Base-by-base conservation (phyloP, 2,797 vertebrate species). In the Silurus aristotelis region DNA sequence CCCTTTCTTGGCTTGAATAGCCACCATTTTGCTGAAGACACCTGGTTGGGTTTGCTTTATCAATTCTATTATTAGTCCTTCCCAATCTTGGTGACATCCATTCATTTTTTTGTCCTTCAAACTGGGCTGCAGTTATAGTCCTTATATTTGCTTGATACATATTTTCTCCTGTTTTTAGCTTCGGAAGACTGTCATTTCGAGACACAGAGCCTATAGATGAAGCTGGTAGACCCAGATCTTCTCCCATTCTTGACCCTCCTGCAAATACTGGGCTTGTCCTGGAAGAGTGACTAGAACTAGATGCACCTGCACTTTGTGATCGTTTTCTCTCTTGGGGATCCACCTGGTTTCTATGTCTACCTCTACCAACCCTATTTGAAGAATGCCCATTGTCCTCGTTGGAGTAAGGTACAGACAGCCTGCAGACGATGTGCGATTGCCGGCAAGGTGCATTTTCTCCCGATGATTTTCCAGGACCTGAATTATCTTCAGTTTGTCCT, bases 291-390 rank as follows among this genome's bases (percentile, higher is more conserved):
- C 95, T 94, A 0, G 96, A 95, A 15, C 96, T 94, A 13, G 95
- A 95, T 7, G 96, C 96, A 83, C 97, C 97, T 84, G 96, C 95
- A 0, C 98, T 99, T 87, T 96, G 95, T 2, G 98, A 97, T 84
- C 97, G 94, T 73, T 95, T 96, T 84, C 95, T 93, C 68, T 97
- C 96, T 22, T 98, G 96, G 0, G 94, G 93, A 75, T 95, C 89
- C 87, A 97, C 92, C 79, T 96, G 92, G 84, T 92, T 96, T 82
- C 96, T 94, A 13, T 95, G 96, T 15, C 95, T 95, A 2, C 93
- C 91, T 75, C 97, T 92, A 38, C 97, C 96, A 79, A 95, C 86
- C 93, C 94, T 86, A 94, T 96, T 86, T 92, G 90, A 89, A 63
- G 91, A 87, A 64, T 89, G 77, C 0, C 86, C 90, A 58, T 80